Evolutionary conservation across 2,888 invertebrate genomes (phyloP).

Genomic region (Hermodice carunculata): DNA sequence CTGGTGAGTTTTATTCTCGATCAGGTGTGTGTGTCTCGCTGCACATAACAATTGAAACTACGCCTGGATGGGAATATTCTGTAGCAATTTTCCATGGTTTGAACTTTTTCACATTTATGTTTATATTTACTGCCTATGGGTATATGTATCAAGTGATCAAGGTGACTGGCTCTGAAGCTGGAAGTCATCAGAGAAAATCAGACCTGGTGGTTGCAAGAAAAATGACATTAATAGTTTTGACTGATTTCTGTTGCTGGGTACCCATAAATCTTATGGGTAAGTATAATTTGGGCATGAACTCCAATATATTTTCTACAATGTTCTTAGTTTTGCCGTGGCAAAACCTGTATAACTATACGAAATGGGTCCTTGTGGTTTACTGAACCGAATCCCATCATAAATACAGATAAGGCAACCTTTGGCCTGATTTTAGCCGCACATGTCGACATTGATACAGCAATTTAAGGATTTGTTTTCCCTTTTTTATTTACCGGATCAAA

Average conservation of each 20-base stretch:
- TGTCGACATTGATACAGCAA: too few species aligned
- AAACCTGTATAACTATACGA: too few species aligned
- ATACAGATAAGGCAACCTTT: too few species aligned
- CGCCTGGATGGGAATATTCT: slow-evolving; percentile 14
- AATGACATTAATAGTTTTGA: slow-evolving; percentile 10
- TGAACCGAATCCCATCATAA: too few species aligned
- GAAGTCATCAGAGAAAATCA: background rate
- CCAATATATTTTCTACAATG: too few species aligned
- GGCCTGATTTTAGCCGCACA: too few species aligned
- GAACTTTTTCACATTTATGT: slow-evolving; percentile 15
- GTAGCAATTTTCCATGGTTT: slow-evolving; percentile 11
- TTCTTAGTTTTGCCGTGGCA: background rate
- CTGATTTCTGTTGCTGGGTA: slow-evolving; percentile 21
- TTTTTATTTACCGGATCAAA: too few species aligned
- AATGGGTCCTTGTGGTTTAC: too few species aligned
- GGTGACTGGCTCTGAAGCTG: background rate
- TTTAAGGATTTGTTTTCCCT: too few species aligned
- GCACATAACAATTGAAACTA: slow-evolving; percentile 11
- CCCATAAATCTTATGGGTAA: slow-evolving; percentile 21
- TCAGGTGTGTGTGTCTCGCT: slow-evolving; percentile 19
- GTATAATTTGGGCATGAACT: too few species aligned
- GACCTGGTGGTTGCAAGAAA: slow-evolving; percentile 7
- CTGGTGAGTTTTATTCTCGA: slow-evolving; percentile 13
- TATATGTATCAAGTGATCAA: slow-evolving; percentile 9
- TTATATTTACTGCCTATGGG: slow-evolving; percentile 15